Evolutionary conservation across 1,140 invertebrate genomes (phyloP).

Genomic region (Oryctes rhinoceros): DNA sequence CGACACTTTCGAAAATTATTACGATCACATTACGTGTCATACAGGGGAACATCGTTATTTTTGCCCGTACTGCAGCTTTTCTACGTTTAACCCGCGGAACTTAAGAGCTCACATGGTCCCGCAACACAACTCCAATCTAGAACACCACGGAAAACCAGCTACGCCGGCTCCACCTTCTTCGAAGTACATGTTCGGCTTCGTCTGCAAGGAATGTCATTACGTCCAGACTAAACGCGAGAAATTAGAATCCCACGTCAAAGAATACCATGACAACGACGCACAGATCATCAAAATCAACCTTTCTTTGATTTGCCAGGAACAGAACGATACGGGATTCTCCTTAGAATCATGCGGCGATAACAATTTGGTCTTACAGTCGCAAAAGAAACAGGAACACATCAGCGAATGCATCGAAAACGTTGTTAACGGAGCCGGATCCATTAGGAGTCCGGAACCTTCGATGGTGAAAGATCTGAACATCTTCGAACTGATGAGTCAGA

Average conservation of each 20-base stretch:
- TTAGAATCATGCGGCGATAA: not conserved
- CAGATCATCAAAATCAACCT: constrained; percentile 65
- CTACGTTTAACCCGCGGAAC: constrained; percentile 59
- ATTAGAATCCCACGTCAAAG: constrained; percentile 68
- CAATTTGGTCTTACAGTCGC: not conserved
- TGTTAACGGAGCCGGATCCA: not conserved
- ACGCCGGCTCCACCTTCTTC: constrained; percentile 41
- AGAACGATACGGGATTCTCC: not conserved
- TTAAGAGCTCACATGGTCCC: constrained; percentile 64
- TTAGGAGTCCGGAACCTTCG: not conserved
- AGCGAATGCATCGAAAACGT: constrained; percentile 22
- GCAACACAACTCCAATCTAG: constrained; percentile 49
- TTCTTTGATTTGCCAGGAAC: constrained; percentile 52
- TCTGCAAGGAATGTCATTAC: constrained; percentile 74
- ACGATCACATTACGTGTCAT: constrained; percentile 68
- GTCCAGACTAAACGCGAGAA: constrained; percentile 70
- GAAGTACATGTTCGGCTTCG: constrained; percentile 67
- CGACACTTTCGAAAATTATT: constrained; percentile 40
- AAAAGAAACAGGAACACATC: constrained; percentile 44
- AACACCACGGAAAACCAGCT: constrained; percentile 8
- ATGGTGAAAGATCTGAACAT: constrained; percentile 22
- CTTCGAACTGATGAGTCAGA: constrained; percentile 34
- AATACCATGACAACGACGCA: constrained; percentile 52
- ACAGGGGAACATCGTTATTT: constrained; percentile 75
- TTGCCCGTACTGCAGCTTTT: constrained; percentile 68